Evolutionary conservation across 1,140 invertebrate species (phyloP), one percentile per base, ranked within the genome.

Genomic region (Pantala flavescens): DNA sequence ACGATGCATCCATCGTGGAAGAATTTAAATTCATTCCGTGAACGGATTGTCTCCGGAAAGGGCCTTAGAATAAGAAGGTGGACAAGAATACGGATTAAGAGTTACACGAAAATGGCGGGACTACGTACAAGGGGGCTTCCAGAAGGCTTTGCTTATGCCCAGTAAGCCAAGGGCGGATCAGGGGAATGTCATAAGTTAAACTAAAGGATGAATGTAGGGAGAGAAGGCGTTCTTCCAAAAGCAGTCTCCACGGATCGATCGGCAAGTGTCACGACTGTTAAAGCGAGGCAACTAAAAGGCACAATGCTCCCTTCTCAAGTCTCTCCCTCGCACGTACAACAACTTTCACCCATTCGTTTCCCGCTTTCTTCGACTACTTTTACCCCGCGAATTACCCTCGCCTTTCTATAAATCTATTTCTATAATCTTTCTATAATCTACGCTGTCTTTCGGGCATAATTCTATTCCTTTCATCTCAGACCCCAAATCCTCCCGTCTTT

Each of bases 251-350:
- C 49, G 49, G 49, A 63, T 63, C 49, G 49, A 63, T 63, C 3
- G 16, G 3, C 49, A 63, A 63, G 49, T 63, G 49, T 63, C 49
- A 63, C 49, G 49, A 63, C 49, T 63, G 49, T 63, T 63, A 63
- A 63, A 63, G 49, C n/a, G 49, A 63, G 49, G 49, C 49, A 63
- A 63, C 49, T 63, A 63, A 63, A 63, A 63, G 49, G 49, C 49
- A 63, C 49, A 63, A 63, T 63, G 49, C 49, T 21, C 49, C 49
- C 49, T 21, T 12, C 3, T 63, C 49, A 3, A 14, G 3, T 7
- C 12, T 63, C 49, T 12, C 49, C 49, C 14, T 36, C 28, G 9
- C 28, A 36, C 28, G 9, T 36, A 36, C 3, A 9, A 36, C 28
- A 36, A 36, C 28, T 36, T 36, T 36, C 28, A 36, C 9, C 28